These are phyloP conservation scores for Flexamia atlantica DNA, from an alignment of 2,888 invertebrate genomes.

Conservation along the genomic window DNA sequence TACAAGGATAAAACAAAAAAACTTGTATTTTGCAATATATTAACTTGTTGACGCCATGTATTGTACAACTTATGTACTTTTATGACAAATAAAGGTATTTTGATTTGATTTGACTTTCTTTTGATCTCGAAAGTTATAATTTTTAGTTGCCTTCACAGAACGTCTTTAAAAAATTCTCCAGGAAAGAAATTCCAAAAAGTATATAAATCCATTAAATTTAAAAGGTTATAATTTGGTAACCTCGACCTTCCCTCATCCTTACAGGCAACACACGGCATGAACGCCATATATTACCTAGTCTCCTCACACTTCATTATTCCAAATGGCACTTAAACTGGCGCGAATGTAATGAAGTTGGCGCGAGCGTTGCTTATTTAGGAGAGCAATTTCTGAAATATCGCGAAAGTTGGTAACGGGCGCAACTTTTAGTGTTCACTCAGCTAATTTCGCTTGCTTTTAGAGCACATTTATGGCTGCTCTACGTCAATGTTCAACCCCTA, in stretches of 20 bases:
- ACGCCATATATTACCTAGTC: background rate
- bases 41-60: too few relatives aligned
- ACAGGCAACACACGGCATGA: too few relatives aligned
- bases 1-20: too few relatives aligned
- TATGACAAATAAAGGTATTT: too few relatives aligned
- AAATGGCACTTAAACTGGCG: constrained; percentile 53
- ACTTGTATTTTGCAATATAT: too few relatives aligned
- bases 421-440: constrained; percentile 60
- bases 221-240: background rate
- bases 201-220: background rate
- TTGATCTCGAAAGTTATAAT: too few relatives aligned
- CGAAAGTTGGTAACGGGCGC: constrained; percentile 56
- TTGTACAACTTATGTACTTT: too few relatives aligned
- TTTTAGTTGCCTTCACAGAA: too few relatives aligned
- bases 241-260: background rate
- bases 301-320: constrained; percentile 45
- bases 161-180: too few relatives aligned
- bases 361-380: constrained; percentile 55
- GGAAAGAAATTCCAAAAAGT: too few relatives aligned
- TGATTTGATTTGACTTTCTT: too few relatives aligned
- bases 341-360: constrained; percentile 54
- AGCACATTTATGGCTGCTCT: constrained; percentile 56
- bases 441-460: constrained; percentile 57
- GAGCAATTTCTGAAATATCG: constrained; percentile 60
- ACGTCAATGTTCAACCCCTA: constrained; percentile 51